Conservation (phyloP, 2,797 vertebrate genomes). For the Trachops cirrhosus region DNA sequence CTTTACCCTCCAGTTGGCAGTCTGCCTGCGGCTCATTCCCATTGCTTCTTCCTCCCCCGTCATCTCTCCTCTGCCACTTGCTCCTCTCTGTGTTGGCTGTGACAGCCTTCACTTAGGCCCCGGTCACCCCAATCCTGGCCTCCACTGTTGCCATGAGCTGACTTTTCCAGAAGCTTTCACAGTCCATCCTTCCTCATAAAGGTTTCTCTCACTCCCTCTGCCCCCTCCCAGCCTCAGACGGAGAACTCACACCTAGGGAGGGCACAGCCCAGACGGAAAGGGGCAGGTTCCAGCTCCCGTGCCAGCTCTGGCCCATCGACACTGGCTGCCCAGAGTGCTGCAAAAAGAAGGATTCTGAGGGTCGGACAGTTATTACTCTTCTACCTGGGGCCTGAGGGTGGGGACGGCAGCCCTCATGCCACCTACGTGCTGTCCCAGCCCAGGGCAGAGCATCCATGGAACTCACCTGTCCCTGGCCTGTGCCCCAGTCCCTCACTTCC, state of each 20-base stretch:
- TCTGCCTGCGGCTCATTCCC: neutral
- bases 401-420: fast-evolving
- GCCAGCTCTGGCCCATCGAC: neutral
- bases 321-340: neutral
- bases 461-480: neutral
- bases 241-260: neutral
- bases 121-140: neutral
- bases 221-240: neutral
- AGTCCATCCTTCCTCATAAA: neutral
- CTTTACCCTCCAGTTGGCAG: neutral
- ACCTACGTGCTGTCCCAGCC: neutral
- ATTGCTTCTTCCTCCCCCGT: neutral
- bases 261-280: neutral
- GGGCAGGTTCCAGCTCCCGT: neutral
- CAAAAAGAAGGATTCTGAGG: neutral
- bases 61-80: neutral
- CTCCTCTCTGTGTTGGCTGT: neutral
- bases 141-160: neutral
- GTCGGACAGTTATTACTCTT: neutral
- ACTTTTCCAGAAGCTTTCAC: neutral
- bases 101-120: neutral
- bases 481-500: neutral
- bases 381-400: neutral
- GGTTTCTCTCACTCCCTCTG: neutral
- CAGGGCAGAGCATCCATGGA: neutral